Conservation (phyloP, 2,113 vertebrate genomes). For the Heterotilapia buettikoferi region DNA sequence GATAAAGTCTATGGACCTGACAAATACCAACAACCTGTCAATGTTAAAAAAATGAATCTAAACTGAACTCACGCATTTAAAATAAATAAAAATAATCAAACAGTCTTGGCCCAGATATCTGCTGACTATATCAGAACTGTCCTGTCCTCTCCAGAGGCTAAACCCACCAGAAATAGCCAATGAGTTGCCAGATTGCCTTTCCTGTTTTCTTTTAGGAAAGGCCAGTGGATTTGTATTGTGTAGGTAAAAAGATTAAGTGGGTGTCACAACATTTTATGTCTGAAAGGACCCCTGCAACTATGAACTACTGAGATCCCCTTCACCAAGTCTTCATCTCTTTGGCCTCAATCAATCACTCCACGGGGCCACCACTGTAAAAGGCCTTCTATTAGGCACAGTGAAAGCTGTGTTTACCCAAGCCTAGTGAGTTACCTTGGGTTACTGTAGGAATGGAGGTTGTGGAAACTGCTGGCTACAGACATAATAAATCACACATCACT, state of each 20-base stretch:
- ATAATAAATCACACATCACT: not conserved
- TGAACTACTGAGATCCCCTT: slow-evolving; percentile 33
- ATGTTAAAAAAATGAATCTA: not conserved
- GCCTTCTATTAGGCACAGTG: slow-evolving; percentile 40
- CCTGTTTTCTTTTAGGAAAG: not conserved
- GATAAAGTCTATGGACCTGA: not conserved
- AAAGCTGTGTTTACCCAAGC: slow-evolving; percentile 54
- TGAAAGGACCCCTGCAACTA: slow-evolving; percentile 38
- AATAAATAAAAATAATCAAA: not conserved
- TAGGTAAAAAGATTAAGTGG: slow-evolving; percentile 46
- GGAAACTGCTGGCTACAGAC: slow-evolving; percentile 11
- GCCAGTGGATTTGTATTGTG: slow-evolving; percentile 31
- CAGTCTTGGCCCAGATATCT: not conserved
- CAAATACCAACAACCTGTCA: not conserved
- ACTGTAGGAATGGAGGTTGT: slow-evolving; percentile 26
- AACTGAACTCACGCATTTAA: not conserved
- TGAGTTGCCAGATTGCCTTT: not conserved
- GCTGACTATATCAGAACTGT: not conserved
- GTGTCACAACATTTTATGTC: slow-evolving; percentile 23
- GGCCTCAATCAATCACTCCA: slow-evolving; percentile 40
- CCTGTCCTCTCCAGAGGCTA: not conserved
- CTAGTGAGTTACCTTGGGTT: slow-evolving; percentile 38
- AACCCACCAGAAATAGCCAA: not conserved
- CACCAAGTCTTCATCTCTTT: slow-evolving; percentile 41
- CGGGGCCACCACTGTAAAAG: slow-evolving; percentile 43